A percentile compares a stretch with the other conserved stretches of the same genome.
These are phyloP conservation scores for Sarotherodon lohbergeri DNA, from an alignment of 2,113 vertebrate genomes.

Conservation along the genomic window DNA sequence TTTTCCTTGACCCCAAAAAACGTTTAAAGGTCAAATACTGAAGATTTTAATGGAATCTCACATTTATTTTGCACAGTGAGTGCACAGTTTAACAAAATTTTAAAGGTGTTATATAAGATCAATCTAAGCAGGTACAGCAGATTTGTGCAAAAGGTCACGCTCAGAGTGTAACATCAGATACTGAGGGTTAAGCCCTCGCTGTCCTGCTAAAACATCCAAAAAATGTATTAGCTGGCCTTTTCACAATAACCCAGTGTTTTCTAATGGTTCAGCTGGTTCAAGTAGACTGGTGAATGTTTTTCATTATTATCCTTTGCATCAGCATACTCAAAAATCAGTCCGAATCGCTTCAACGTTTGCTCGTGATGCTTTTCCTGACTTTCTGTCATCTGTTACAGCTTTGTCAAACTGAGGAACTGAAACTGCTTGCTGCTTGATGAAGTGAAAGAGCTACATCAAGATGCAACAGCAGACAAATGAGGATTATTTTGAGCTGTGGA, in stretches of 20 bases:
- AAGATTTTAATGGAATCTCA: background rate
- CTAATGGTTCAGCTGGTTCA: background rate
- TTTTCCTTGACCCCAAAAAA: background rate
- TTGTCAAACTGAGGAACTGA: background rate
- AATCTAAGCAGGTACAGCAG: background rate
- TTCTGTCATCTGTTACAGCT: background rate
- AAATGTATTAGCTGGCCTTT: background rate
- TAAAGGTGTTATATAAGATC: background rate
- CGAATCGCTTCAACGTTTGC: background rate
- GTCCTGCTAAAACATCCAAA: background rate
- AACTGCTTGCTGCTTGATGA: background rate
- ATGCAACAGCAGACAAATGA: background rate
- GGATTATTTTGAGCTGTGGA: background rate
- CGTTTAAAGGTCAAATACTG: background rate
- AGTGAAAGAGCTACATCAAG: background rate
- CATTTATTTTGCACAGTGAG: background rate
- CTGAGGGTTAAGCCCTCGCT: background rate
- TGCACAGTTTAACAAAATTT: background rate
- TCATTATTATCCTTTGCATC: background rate
- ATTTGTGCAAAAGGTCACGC: rapidly evolving
- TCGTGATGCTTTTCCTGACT: background rate
- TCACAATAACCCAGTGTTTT: background rate
- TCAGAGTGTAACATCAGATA: background rate
- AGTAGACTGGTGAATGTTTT: background rate
- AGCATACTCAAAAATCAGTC: background rate